phyloP scores from a whole-genome alignment of 2,888 invertebrate genomes.

The Incurvaria masculella region DNA sequence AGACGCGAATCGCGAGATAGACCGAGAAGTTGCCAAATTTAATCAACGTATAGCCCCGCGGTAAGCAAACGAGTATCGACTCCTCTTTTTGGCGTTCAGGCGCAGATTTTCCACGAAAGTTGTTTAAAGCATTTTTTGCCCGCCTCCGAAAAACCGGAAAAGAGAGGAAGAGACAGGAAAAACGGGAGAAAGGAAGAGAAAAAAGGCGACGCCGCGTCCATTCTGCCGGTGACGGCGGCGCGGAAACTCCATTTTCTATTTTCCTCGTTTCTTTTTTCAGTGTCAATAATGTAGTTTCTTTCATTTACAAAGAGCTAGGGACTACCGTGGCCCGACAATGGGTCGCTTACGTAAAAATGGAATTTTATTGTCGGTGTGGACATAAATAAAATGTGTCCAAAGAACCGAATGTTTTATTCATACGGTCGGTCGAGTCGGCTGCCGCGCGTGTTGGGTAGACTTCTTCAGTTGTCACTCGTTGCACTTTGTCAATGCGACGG shows the following conservation, averaged over 20 bases:
- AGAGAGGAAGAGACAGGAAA: background rate
- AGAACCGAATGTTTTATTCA: background rate
- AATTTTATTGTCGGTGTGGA: constrained; percentile 25
- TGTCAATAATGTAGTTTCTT: constrained; percentile 11
- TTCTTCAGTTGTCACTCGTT: too few relatives aligned
- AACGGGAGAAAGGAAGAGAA: constrained; percentile 6
- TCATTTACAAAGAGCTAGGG: constrained; percentile 1
- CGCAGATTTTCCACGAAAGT: background rate
- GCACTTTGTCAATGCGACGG: too few relatives aligned
- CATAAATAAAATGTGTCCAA: background rate
- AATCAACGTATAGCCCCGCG: background rate
- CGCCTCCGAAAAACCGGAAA: background rate
- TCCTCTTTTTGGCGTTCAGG: background rate
- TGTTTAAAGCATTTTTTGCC: background rate
- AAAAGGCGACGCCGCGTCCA: constrained; percentile 36
- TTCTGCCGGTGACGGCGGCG: constrained; percentile 47
- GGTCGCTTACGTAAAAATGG: constrained; percentile 33
- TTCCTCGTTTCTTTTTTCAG: constrained; percentile 30
- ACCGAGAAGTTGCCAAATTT: too few relatives aligned
- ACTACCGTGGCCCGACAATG: constrained; percentile 15
- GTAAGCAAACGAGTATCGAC: background rate
- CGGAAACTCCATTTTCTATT: constrained; percentile 45
- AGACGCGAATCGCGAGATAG: too few relatives aligned
- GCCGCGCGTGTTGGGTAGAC: too few relatives aligned
- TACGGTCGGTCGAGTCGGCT: too few relatives aligned